A percentile compares a stretch with the other conserved stretches of the same genome.
Evolutionary conservation across 2,797 vertebrate species (phyloP).

Genomic region (Gallirallus australis): DNA sequence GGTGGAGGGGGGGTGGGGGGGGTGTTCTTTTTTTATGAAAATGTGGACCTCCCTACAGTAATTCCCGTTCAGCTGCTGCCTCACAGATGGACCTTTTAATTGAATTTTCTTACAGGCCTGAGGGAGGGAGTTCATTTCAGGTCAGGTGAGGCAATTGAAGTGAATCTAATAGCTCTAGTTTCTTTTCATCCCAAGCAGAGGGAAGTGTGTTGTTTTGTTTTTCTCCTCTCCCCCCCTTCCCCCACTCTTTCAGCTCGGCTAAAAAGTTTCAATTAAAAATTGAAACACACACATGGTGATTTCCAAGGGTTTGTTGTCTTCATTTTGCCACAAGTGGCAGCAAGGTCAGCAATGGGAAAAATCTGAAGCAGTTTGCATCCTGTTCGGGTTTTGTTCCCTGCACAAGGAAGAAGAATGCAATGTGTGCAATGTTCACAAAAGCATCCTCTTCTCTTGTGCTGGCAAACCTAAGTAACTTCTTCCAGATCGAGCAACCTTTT

Average conservation of each 20-base stretch:
- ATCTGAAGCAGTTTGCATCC: slow-evolving; percentile 53
- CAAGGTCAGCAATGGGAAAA: slow-evolving; percentile 63
- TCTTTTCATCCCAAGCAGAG: slow-evolving; percentile 68
- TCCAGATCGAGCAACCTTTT: background rate
- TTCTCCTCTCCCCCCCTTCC: background rate
- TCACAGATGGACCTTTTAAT: slow-evolving; percentile 84
- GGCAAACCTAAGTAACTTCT: background rate
- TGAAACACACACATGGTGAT: slow-evolving; percentile 69
- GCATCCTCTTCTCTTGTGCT: background rate
- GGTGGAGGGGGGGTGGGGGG: background rate
- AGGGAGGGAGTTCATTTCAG: slow-evolving; percentile 80
- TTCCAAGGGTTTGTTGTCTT: slow-evolving; percentile 70
- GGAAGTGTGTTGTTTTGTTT: slow-evolving; percentile 71
- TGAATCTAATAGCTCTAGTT: slow-evolving; percentile 75
- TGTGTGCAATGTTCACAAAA: background rate
- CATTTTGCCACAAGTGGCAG: slow-evolving; percentile 47
- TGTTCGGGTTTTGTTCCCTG: background rate
- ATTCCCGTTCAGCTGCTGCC: slow-evolving; percentile 80
- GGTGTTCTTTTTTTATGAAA: slow-evolving; percentile 77
- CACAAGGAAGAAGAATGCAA: background rate
- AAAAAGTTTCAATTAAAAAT: slow-evolving; percentile 74
- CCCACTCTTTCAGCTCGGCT: slow-evolving; percentile 23
- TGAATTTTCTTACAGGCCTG: slow-evolving; percentile 82
- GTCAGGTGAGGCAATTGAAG: slow-evolving; percentile 81
- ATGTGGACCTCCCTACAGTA: slow-evolving; percentile 75